Evolutionary conservation across 2,888 invertebrate species (phyloP), one percentile per base, ranked within the genome.

Genomic region (Seira ritae): DNA sequence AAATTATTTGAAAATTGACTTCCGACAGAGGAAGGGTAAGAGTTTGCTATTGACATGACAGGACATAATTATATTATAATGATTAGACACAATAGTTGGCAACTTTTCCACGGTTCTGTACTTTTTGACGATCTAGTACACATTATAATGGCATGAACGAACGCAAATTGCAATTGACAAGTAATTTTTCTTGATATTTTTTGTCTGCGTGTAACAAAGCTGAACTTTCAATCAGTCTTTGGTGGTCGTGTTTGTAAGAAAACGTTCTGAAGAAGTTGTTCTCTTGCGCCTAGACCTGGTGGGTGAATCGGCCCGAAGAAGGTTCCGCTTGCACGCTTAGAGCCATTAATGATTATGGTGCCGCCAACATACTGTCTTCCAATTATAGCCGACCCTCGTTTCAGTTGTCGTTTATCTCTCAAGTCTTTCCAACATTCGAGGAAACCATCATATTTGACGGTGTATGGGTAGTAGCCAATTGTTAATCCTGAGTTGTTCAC

Each of bases 341-440:
- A 22, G 6, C 87, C 87, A 69, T 83, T 77, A 10, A 86, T 46
- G 0, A 80, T 12, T 22, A 84, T 42, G 1, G 68, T 77, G 31
- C 93, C 92, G 15, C 93, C 93, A 23, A 92, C 91, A 87, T 93
- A 93, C 90, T 95, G 95, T 90, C 96, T 94, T 92, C 95, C 95
- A 89, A 96, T 92, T 79, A 97, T 91, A 82, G 96, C 96, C 86
- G 95, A 95, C 24, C 97, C 98, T 74, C 97, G 93, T 91, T 97
- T 97, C 81, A 97, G 92, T 90, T 97, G 96, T 87, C 94, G 94
- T 87, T 93, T 94, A 69, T 92, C 91, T 20, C 94, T 92, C 74
- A 98, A 92, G 89, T 97, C 96, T 81, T 92, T 92, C 95, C 95
- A 97, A 91, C 98, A 98, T 84, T 95, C 93, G 12, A 94, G 91